Evolutionary conservation across 2,113 vertebrate species (phyloP).

Genomic region (Jaculus jaculus): DNA sequence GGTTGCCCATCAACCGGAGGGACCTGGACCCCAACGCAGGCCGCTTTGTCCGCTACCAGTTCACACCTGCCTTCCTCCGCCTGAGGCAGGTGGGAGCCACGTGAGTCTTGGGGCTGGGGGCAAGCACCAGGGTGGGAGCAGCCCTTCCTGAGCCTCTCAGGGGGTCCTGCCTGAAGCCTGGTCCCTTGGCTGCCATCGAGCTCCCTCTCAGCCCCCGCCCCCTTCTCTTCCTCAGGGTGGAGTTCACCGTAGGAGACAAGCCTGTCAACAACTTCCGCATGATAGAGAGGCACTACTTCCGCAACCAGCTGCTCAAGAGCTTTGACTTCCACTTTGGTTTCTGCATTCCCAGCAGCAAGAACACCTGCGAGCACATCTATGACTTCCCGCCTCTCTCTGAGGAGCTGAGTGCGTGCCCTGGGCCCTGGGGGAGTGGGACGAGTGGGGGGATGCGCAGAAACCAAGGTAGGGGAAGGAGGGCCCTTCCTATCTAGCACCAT

Average conservation of each 20-base stretch:
- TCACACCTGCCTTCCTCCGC: slow-evolving; percentile 96
- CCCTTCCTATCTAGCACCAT: not conserved
- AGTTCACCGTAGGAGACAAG: slow-evolving; percentile 97
- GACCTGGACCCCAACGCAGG: slow-evolving; percentile 95
- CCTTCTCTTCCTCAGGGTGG: slow-evolving; percentile 88
- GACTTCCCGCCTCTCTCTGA: slow-evolving; percentile 97
- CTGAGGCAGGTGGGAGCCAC: slow-evolving; percentile 98
- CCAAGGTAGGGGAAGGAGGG: not conserved
- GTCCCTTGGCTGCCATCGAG: not conserved
- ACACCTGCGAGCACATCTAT: slow-evolving; percentile 98
- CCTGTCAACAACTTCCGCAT: slow-evolving; percentile 99
- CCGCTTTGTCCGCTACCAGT: slow-evolving; percentile 97
- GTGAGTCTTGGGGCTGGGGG: slow-evolving; percentile 86
- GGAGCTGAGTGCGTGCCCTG: slow-evolving; percentile 92
- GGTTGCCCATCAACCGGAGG: slow-evolving; percentile 88
- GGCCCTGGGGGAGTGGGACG: not conserved
- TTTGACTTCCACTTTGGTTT: slow-evolving; percentile 99
- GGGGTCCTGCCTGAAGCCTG: not conserved
- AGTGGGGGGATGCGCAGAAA: not conserved
- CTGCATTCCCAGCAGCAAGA: slow-evolving; percentile 99
- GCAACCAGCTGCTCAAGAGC: slow-evolving; percentile 95
- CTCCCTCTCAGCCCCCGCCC: slow-evolving; percentile 1
- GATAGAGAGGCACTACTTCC: slow-evolving; percentile 99
- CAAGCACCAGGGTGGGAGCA: not conserved
- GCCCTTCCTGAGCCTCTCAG: slow-evolving; percentile 22